These are phyloP conservation scores for Xanthorhoe spadicearia DNA, from an alignment of 2,888 invertebrate species.

Conservation along the genomic window DNA sequence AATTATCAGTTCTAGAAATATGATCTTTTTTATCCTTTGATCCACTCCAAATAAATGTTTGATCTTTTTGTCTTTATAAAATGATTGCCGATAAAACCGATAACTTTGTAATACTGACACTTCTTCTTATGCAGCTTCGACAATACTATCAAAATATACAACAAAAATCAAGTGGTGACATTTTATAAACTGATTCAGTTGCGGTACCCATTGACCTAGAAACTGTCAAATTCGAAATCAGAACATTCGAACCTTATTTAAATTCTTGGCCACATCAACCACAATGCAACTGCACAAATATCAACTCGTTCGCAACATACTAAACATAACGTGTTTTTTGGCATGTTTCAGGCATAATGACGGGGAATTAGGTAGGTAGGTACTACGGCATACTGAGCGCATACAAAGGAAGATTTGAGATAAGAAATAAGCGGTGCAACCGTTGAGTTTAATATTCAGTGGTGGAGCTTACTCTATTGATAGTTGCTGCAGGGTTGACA, in stretches of 20 bases:
- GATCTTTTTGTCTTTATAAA: too few species aligned
- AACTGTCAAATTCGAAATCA: neutral
- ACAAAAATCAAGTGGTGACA: neutral
- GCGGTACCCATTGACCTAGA: neutral
- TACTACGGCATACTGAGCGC: constrained; percentile 17
- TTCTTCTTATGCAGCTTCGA: neutral
- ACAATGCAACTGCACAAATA: constrained; percentile 1
- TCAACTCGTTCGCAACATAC: constrained; percentile 12
- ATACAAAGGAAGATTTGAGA: constrained; percentile 26
- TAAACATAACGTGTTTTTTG: constrained; percentile 28
- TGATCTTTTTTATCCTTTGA: too few species aligned
- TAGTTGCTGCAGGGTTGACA: neutral
- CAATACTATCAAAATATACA: neutral
- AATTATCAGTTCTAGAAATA: too few species aligned
- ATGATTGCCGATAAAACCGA: neutral
- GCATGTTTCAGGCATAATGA: constrained; percentile 25
- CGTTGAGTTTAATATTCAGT: constrained; percentile 6
- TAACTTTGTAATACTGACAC: neutral
- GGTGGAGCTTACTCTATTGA: neutral
- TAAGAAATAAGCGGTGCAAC: constrained; percentile 20
- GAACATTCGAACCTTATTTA: neutral
- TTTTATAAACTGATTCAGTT: neutral
- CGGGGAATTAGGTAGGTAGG: constrained; percentile 14
- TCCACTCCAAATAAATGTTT: neutral
- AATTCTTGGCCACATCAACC: neutral